A percentile compares a stretch with the other conserved stretches of the same genome.
Evolutionary conservation across 2,888 invertebrate species (phyloP).

Genomic region (Eurytoma adleriae): DNA sequence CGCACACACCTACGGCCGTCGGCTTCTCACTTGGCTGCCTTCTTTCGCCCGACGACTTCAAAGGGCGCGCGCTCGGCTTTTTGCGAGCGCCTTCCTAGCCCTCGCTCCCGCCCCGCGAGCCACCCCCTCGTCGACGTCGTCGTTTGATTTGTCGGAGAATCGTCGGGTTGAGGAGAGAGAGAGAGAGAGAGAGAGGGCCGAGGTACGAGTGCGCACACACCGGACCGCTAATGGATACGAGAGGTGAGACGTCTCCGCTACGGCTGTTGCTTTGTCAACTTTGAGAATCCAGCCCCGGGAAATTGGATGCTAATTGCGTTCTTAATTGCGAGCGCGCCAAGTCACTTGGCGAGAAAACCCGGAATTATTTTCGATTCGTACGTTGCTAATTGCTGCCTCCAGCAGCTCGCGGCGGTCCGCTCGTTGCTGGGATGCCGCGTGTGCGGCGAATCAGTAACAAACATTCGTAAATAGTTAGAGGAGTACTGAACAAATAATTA

Average conservation of each 20-base stretch:
- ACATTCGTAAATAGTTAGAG: no score
- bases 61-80: conserved; percentile 31
- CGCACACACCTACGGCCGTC: conserved; percentile 14
- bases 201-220: conserved; percentile 2
- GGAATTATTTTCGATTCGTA: background rate
- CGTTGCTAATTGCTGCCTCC: no score
- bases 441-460: no score
- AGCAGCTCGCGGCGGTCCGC: no score
- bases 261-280: no score
- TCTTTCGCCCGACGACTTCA: conserved; percentile 55
- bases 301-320: background rate
- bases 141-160: conserved; percentile 50
- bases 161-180: background rate
- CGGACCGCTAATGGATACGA: conserved; percentile 44
- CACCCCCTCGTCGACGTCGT: background rate
- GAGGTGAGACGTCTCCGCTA: background rate
- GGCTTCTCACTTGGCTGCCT: conserved; percentile 60
- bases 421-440: no score
- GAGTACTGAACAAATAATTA: no score
- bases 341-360: background rate
- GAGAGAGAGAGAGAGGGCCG: background rate
- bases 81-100: conserved; percentile 1
- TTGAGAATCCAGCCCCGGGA: background rate
- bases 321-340: background rate
- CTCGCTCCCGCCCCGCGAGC: no score